Conservation (phyloP, 2,113 vertebrate genomes). For the Antigone vipio region DNA sequence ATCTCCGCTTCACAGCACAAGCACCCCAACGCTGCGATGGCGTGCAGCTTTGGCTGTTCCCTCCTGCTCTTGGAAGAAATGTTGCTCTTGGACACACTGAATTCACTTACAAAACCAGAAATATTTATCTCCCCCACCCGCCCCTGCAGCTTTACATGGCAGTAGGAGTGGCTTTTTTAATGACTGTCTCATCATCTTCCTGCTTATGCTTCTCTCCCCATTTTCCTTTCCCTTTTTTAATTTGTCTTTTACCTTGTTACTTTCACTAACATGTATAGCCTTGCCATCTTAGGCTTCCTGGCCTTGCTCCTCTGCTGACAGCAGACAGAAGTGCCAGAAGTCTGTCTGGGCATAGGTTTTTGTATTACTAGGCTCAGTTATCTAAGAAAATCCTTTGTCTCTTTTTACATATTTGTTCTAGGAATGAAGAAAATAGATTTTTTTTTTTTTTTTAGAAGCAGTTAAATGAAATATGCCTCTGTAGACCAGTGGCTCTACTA, state of each 20-base stretch:
- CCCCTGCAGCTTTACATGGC: neutral
- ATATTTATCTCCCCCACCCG: neutral
- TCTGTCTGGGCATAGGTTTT: neutral
- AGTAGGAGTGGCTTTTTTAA: neutral
- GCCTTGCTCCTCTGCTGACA: neutral
- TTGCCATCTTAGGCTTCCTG: neutral
- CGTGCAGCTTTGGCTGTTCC: neutral
- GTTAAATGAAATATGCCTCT: neutral
- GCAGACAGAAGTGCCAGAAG: neutral
- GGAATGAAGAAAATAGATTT: neutral
- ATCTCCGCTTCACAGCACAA: neutral
- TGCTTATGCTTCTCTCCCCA: neutral
- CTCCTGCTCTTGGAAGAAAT: neutral
- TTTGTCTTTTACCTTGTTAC: neutral
- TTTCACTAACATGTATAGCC: neutral
- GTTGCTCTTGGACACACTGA: neutral
- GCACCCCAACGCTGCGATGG: fast-evolving
- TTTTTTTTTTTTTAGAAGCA: neutral
- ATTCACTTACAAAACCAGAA: neutral
- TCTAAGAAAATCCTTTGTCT: neutral
- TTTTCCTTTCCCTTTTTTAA: neutral
- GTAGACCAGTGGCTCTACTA: neutral
- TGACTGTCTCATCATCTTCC: neutral
- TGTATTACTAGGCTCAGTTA: neutral
- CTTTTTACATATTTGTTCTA: neutral